Evolutionary conservation across 2,888 invertebrate genomes (phyloP), one percentile per base, ranked within the genome.

Genomic region (Sminthurinus aureus): DNA sequence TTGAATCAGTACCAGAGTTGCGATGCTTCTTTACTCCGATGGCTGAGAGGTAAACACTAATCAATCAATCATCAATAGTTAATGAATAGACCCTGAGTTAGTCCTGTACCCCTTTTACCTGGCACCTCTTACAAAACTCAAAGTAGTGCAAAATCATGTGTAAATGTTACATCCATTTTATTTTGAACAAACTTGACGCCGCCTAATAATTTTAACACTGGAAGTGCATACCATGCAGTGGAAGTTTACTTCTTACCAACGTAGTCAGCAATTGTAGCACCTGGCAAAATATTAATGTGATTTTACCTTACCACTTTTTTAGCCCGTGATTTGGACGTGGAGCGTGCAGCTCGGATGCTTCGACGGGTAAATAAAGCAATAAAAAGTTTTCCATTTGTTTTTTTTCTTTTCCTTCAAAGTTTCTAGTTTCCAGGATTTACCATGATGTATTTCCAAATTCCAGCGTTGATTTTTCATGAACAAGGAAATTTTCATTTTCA

Each of bases 261-360:
- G n/a, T n/a, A n/a, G n/a, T n/a, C n/a, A n/a, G n/a, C n/a, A n/a
- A n/a, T n/a, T n/a, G n/a, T n/a, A n/a, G n/a, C n/a, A n/a, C n/a
- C 38, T 38, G 38, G 38, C 38, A 38, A 38, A 6, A 1, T 38
- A 38, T 38, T 4, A 38, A 38, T 38, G 38, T 38, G 38, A 38
- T 38, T 38, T 38, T 38, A 38, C 6, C 6, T 38, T 38, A 38
- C 15, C 13, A 73, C 18, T 51, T 69, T 71, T 50, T 3, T 51
- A 82, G 83, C 83, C 13, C 83, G 83, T 15, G 83, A 83, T n/a
- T 51, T 83, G 73, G 79, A 83, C 24, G 51, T 83, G 0, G 51
- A 71, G 15, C 69, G 52, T 20, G 79, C 83, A 38, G 58, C n/a
- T 24, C 67, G 77, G 6, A 83, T 83, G 83, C 38, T 83, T 11